Base-by-base conservation (phyloP, 1,140 invertebrate genomes). In the Meloidogyne chitwoodi region DNA sequence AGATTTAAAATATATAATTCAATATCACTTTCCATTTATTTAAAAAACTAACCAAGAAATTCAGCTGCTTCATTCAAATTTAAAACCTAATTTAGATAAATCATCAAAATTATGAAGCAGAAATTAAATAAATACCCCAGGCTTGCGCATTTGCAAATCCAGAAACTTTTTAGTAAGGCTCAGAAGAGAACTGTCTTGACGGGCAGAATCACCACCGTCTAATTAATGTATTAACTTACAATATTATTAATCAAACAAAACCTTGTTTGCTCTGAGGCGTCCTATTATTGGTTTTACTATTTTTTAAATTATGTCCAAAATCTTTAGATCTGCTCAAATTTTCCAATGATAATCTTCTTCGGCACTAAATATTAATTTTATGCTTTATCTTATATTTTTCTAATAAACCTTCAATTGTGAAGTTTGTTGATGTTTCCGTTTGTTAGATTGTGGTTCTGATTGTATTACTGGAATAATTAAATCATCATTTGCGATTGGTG, bases 11-110 rank as follows among this genome's bases (percentile, higher is more conserved):
- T 8, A 38, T 4, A 3, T 38, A 38, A 38, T 10, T 0, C 34
- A 38, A 8, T 31, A 64, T 8, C 4, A 64, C 0, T 64, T 4
- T 10, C 10, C 27, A 0, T 8, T 64, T 66, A 24, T 4, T n/a
- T 66, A n/a, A 56, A 56, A 56, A n/a, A 66, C n/a, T 6, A 66
- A 24, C 79, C 81, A 38, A 86, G 70, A 12, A 48, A 61, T 26
- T 64, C 75, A 24, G 84, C 84, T n/a, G 84, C 84, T 65, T 87
- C 86, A 66, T 86, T 86, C 38, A 86, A 69, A 77, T 86, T 87
- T 34, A 85, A 34, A 56, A 86, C 74, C 83, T 66, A 14, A 79
- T 22, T 12, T 31, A 66, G 14, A 3, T 29, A 14, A 24, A 27
- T n/a, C 3, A n/a, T 48, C 44, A 48, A 22, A 64, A 73, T 19